phyloP scores from a whole-genome alignment of 2,113 vertebrate species.

The Melanostigma gelatinosum region DNA sequence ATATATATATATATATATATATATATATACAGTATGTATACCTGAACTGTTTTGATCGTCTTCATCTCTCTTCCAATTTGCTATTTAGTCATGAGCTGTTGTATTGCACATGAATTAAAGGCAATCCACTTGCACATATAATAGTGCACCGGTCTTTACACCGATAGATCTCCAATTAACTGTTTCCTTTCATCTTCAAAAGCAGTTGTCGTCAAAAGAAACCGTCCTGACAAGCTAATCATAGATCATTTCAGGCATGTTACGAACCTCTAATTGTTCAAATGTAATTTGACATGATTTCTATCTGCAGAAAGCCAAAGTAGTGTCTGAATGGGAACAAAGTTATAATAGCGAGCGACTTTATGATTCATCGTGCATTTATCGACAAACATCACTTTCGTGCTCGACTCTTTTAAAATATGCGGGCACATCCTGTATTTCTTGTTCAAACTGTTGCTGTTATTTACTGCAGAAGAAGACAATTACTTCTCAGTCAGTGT shows the following conservation, averaged over 20 bases:
- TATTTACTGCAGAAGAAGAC: conserved; percentile 26
- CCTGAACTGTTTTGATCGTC: not conserved
- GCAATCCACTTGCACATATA: conserved; percentile 8
- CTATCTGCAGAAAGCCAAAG: conserved; percentile 7
- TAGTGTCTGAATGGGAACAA: not conserved
- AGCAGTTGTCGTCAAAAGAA: not conserved
- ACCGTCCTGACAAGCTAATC: conserved; percentile 44
- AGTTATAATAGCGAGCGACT: not conserved
- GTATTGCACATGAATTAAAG: conserved; percentile 10
- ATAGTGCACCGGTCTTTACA: conserved; percentile 7
- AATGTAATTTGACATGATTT: conserved; percentile 21
- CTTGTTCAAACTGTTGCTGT: conserved; percentile 20
- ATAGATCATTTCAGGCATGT: conserved; percentile 42
- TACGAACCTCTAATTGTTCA: conserved; percentile 26
- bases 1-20: not conserved
- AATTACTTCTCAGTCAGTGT: conserved; percentile 18
- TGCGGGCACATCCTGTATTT: not conserved
- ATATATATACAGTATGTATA: not conserved
- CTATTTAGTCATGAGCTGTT: not conserved
- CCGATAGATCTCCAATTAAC: conserved; percentile 31
- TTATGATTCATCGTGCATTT: not conserved
- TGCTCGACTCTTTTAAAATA: not conserved
- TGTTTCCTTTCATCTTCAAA: conserved; percentile 32
- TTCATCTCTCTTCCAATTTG: not conserved
- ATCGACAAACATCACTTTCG: not conserved